Conservation (phyloP, 1,140 invertebrate species). For the Zelostemma sp. region DNA sequence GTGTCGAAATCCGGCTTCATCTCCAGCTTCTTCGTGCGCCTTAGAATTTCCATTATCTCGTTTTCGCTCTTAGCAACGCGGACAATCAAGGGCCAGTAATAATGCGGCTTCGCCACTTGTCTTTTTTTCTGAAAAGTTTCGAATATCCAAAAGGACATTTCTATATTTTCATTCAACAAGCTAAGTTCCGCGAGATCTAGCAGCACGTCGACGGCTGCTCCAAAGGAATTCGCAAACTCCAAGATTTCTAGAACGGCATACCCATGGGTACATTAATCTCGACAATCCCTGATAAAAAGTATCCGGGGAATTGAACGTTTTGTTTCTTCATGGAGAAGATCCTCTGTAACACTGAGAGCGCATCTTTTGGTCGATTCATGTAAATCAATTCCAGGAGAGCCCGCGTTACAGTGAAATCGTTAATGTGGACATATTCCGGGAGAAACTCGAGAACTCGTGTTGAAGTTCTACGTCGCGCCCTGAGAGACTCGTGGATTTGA, state of each 20-base stretch:
- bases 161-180: slow-evolving; percentile 57
- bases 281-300: slow-evolving; percentile 32
- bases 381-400: slow-evolving; percentile 36
- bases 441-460: not conserved
- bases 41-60: slow-evolving; percentile 68
- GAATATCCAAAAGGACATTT: slow-evolving; percentile 67
- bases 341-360: slow-evolving; percentile 58
- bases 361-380: slow-evolving; percentile 33
- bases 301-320: not conserved
- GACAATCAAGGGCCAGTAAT: slow-evolving; percentile 72
- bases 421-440: not conserved
- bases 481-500: slow-evolving; percentile 60
- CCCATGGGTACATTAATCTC: slow-evolving; percentile 37
- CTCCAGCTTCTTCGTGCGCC: slow-evolving; percentile 68
- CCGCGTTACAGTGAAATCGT: slow-evolving; percentile 22
- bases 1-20: slow-evolving; percentile 71
- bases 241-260: slow-evolving; percentile 58
- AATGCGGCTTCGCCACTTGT: slow-evolving; percentile 69
- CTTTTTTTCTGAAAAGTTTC: slow-evolving; percentile 67
- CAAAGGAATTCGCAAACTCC: slow-evolving; percentile 59
- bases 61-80: slow-evolving; percentile 25
- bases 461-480: not conserved
- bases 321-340: slow-evolving; percentile 31
- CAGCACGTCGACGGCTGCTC: slow-evolving; percentile 31
- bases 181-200: slow-evolving; percentile 63